Base-by-base conservation (phyloP, 2,888 invertebrate species). In the Cryptophagus acutangulus region DNA sequence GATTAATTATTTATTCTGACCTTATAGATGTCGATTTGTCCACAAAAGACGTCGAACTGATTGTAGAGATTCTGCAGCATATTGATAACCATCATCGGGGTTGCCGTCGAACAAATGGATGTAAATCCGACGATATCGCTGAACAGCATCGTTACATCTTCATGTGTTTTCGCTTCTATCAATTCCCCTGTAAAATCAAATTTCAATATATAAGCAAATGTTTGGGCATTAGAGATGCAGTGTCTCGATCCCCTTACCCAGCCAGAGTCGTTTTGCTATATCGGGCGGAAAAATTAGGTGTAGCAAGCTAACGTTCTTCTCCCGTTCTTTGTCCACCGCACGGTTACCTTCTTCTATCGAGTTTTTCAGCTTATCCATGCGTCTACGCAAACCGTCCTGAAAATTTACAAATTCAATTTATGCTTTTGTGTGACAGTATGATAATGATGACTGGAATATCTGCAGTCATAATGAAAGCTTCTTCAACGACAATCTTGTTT, bases 91-190 rank as follows among this genome's bases (percentile, higher is more conserved):
- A 89, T 90, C 80, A 95, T 88, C 0, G 94, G 94, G 0, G 93
- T 92, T 13, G 93, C 89, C 0, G 91, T 87, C 0, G 93, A 89
- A 60, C 95, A 95, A 60, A 95, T 95, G 20, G 91, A 90, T 0
- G 94, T 95, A 69, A 95, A 95, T 13, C 94, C 94, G 1, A 95
- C 94, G 39, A 95, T 93, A 62, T 95, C 94, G 59, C 93, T 93
- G 72, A 95, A 95, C 33, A 95, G 73, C 86, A 94, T 93, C 1
- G 94, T 93, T 37, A 94, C 94, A 67, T 93, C 82, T 53, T 92
- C 87, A 66, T 93, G 89, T 31, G 87, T 91, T 69, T 91, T 88
- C 0, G 94, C 92, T 69, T 92, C 91, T 40, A 95, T 93, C 38
- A 83, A 81, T 66, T 93, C 86, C 44, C 93, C 89, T 85, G 57